Conservation (phyloP, 2,888 invertebrate species). For the Lasioglossum zephyrum region DNA sequence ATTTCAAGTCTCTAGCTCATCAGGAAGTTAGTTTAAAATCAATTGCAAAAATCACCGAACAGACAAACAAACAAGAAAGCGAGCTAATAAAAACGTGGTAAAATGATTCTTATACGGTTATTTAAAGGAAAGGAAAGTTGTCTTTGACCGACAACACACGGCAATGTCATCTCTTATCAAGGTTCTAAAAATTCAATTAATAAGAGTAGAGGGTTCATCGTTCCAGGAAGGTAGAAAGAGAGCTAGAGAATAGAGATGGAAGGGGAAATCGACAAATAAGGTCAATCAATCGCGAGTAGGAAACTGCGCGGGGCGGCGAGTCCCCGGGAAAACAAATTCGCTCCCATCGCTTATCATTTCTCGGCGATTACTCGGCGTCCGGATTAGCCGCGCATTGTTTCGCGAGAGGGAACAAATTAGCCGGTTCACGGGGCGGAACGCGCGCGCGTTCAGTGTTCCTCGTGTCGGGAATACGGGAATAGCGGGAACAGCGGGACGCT, state of each 20-base stretch:
- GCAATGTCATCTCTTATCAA: not conserved
- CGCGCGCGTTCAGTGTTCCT: conserved; percentile 15
- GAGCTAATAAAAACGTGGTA: too few species aligned
- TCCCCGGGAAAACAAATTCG: conserved; percentile 27
- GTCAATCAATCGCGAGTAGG: conserved; percentile 37
- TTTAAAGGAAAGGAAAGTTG: too few species aligned
- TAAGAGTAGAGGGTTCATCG: not conserved
- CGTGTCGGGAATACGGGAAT: conserved; percentile 45
- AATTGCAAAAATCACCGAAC: too few species aligned
- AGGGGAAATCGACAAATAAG: conserved; percentile 22
- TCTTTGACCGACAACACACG: not conserved
- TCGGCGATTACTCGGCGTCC: conserved; percentile 40
- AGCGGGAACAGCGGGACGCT: conserved; percentile 12
- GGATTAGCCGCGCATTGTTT: conserved; percentile 56
- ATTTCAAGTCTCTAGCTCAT: too few species aligned
- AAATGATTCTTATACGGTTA: too few species aligned
- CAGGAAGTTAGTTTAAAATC: too few species aligned
- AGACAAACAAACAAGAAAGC: too few species aligned
- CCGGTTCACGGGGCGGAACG: conserved; percentile 29
- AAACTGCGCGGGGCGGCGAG: not conserved
- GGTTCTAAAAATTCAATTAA: not conserved
- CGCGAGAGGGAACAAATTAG: conserved; percentile 59
- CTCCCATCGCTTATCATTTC: conserved; percentile 51
- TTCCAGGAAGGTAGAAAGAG: not conserved
- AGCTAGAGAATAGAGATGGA: not conserved